Evolutionary conservation across 2,113 vertebrate genomes (phyloP), one percentile per base, ranked within the genome.

Genomic region (Myxocyprinus asiaticus): DNA sequence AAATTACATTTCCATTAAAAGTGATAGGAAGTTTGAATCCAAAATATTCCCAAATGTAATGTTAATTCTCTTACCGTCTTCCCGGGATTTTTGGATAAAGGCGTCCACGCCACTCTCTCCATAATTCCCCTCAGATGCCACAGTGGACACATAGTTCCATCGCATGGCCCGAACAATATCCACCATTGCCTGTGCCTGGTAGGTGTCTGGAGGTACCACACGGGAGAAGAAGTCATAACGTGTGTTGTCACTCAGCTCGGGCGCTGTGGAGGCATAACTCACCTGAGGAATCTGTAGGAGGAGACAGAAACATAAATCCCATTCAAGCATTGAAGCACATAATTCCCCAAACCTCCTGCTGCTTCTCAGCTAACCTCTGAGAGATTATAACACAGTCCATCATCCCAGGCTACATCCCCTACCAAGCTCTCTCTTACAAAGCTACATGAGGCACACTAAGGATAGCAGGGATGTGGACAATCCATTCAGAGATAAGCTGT

Each of bases 151-250:
- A 0, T 97, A 99, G 90, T 97, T 98, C 97, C 97, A 99, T 61
- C 94, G 94, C 82, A 99, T 94, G 11, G 94, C 94, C 0, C 94
- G 96, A 78, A 99, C 97, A 0, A 99, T 99, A 89, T 99, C 97
- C 77, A 98, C 95, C 97, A 99, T 98, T 85, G 97, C 97, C 91
- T 99, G 97, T 0, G 96, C 97, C 93, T 99, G 97, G 89, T 99
- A 99, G 70, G 97, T 98, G 89, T 99, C 97, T 0, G 97, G 97
- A 0, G 97, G 97, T 43, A 98, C 97, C 83, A 99, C 97, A 0
- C 97, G 95, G 43, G 97, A 99, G 92, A 98, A 99, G 91, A 94
- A 99, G 91, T 99, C 97, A 11, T 99, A 99, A 87, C 97, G 95
- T 77, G 93, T 98, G 93, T 99, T 98, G 83, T 99, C 97, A 53